Evolutionary conservation across 2,113 vertebrate genomes (phyloP).

Genomic region (Microcebus tavaratra): DNA sequence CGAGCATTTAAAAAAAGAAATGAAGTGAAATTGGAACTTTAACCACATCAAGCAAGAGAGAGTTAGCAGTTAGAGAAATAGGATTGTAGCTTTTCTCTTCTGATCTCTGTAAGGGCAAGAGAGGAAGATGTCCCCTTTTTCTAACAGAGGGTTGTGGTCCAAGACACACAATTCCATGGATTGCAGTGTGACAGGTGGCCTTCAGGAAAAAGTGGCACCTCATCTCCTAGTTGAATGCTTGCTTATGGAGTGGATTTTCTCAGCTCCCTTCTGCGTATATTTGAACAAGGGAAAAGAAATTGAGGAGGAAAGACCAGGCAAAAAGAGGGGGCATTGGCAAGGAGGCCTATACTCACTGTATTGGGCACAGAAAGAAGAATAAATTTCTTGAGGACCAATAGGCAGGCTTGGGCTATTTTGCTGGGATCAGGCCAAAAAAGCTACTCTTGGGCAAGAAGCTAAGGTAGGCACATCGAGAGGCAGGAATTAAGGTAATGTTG

Average conservation of each 20-base stretch:
- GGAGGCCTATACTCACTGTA: background rate
- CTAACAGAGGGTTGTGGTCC: background rate
- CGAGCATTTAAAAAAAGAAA: background rate
- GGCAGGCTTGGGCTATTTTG: background rate
- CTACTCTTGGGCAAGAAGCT: background rate
- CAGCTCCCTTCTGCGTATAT: background rate
- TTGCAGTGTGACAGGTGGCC: background rate
- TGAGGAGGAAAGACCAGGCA: background rate
- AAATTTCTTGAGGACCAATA: background rate
- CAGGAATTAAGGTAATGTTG: background rate
- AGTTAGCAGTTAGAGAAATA: background rate
- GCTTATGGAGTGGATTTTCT: background rate
- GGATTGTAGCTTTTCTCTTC: background rate
- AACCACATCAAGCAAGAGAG: background rate
- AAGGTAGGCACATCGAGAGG: background rate
- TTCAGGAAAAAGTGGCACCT: background rate
- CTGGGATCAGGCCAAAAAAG: background rate
- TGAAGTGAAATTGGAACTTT: background rate
- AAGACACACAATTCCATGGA: background rate
- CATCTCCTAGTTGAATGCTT: background rate
- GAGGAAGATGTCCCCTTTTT: background rate
- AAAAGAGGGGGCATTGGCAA: background rate
- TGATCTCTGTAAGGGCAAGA: background rate
- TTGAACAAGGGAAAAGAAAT: background rate
- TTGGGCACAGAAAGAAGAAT: background rate